Base-by-base conservation (phyloP, 1,140 invertebrate genomes). In the Cepaea nemoralis region DNA sequence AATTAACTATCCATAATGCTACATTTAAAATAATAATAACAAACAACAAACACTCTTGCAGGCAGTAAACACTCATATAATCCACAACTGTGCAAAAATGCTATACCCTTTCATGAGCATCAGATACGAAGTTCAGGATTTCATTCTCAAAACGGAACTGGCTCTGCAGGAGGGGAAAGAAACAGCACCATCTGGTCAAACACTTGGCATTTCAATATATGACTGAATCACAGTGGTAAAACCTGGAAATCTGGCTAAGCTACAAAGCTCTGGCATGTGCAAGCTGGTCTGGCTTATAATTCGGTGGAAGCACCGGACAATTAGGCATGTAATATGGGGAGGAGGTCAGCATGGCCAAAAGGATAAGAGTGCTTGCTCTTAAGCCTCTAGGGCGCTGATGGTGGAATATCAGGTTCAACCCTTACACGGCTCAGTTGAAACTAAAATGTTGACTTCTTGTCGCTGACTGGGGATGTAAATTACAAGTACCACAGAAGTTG, bases 141-240 rank as follows among this genome's bases (percentile, higher is more conserved):
- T 99, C 98, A 94, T 98, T 98, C 93, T 98, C 97, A 94, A 98
- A 99, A 90, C 97, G 95, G 94, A 99, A 99, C 93, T 99, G 97
- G 94, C 97, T 98, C 97, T 98, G 94, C 50, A 69, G 33, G 37
- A n/a, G n/a, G 31, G n/a, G 50, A 75, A 33, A 71, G 75, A 39
- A 35, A 77, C 22, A 22, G 19, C 37, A 71, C 16, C 40, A 71
- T 1, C 69, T 40, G 39, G 40, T 3, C n/a, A 50, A 10, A 63
- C n/a, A 31, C 8, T 1, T 63, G 59, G 59, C 59, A 55, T 14
- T 22, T 55, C n/a, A 22, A 22, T 55, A 55, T 55, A 14, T 22
- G 22, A 22, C 16, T 45, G 42, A 45, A 10, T 45, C 6, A 6
- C 42, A 45, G 50, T 22, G n/a, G 50, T 24, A 55, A 55, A n/a